Evolutionary conservation across 1,140 invertebrate species (phyloP).

Genomic region (Teleogryllus occipitalis): DNA sequence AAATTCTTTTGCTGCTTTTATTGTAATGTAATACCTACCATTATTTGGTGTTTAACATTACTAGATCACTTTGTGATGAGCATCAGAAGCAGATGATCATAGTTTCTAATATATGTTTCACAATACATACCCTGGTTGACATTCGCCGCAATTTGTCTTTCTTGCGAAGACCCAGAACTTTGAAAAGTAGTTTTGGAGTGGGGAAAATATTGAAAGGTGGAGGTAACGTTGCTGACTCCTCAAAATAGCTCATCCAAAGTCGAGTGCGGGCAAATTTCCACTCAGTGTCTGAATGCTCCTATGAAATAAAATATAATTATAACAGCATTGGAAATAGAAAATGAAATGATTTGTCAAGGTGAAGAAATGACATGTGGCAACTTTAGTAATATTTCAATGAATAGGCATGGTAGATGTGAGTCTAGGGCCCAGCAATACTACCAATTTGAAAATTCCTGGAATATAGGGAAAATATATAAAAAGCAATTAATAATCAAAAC

Average conservation of each 20-base stretch:
- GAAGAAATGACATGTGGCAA: not conserved
- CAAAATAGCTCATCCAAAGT: conserved; percentile 86
- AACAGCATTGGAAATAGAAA: not conserved
- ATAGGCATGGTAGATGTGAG: not conserved
- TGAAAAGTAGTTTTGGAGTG: conserved; percentile 56
- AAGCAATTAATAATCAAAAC: too few relatives aligned
- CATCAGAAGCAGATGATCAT: not conserved
- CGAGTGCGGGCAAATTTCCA: conserved; percentile 88
- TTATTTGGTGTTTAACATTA: not conserved
- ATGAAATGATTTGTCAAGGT: not conserved
- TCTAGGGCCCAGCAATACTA: too few relatives aligned
- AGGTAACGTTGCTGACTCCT: conserved; percentile 74
- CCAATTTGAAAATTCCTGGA: too few relatives aligned
- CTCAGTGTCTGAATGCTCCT: conserved; percentile 78
- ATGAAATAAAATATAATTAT: conserved; percentile 22
- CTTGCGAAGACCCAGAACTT: conserved; percentile 53
- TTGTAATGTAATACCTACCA: too few relatives aligned
- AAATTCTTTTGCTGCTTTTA: not conserved
- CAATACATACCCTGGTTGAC: conserved; percentile 46
- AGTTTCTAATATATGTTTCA: not conserved
- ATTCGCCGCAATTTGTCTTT: conserved; percentile 60
- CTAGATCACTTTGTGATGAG: not conserved
- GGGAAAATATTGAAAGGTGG: conserved; percentile 79
- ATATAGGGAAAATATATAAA: too few relatives aligned
- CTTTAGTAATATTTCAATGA: not conserved